Base-by-base conservation (phyloP, 2,888 invertebrate genomes). In the Mythimna impura region DNA sequence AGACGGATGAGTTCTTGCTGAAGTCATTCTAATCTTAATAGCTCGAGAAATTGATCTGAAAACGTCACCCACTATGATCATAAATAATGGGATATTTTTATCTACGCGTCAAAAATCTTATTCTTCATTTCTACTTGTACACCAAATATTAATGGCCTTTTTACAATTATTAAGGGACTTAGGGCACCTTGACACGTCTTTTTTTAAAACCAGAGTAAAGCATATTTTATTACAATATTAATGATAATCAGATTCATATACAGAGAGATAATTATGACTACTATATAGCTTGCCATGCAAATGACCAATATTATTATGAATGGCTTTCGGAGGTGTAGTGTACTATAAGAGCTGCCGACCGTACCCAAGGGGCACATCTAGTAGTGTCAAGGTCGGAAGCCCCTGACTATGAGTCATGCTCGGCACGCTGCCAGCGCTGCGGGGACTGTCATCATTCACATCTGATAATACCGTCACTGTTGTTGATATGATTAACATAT, bases 351-450 rank as follows among this genome's bases (percentile, higher is more conserved):
- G 47, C 50, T 40, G n/a, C 52, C 43, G 43, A 61, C 65, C 61
- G 36, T 30, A 47, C 55, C n/a, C 22, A 47, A 6, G 54, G 10
- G 30, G 36, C 50, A 66, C 36, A 40, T 63, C 43, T 47, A 57
- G 54, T 64, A 34, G 58, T 68, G 25, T 22, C 43, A 43, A 20
- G 34, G 65, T 47, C 25, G 71, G 60, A 8, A 60, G 57, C 74
- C 70, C 67, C 80, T 65, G 67, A 69, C 25, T 3, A 58, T 67
- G 73, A 73, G 55, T 50, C 63, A 65, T 6, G 50, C 12, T 58
- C 58, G 83, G 75, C 70, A 17, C 62, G 10, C 25, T 22, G 80
- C 75, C 84, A 73, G 64, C 64, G 14, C 47, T 22, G 60, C 17
- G 20, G 22, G 47, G 22, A 17, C 17, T 17, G 25, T 40, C 54